Evolutionary conservation across 1,140 invertebrate species (phyloP).

Genomic region (Campoletis sonorensis): DNA sequence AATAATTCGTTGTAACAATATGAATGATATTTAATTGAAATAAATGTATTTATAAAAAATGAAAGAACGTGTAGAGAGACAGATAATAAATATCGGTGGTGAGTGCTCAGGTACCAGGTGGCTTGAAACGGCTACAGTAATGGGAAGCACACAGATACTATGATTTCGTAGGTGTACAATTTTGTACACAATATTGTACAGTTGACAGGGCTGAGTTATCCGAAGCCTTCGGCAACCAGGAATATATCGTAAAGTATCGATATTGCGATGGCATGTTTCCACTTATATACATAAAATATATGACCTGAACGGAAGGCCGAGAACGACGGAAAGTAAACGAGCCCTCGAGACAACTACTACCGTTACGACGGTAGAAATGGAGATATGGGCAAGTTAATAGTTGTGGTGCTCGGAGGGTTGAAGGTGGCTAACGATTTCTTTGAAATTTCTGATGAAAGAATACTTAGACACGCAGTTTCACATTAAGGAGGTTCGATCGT

Average conservation of each 20-base stretch:
- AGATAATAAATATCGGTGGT: neutral
- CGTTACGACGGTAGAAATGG: neutral
- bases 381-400: neutral
- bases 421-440: no score
- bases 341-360: neutral
- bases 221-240: neutral
- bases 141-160: conserved; percentile 7
- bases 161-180: neutral
- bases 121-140: neutral
- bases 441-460: no score
- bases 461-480: no score
- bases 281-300: conserved; percentile 3
- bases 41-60: neutral
- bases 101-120: neutral
- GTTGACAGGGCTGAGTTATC: neutral
- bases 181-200: neutral
- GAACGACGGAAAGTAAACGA: conserved; percentile 6
- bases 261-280: conserved; percentile 3
- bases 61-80: neutral
- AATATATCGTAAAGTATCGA: conserved; percentile 1
- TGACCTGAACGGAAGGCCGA: neutral
- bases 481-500: no score
- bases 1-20: no score
- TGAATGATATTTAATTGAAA: neutral
- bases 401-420: neutral